phyloP scores from a whole-genome alignment of 2,797 vertebrate species.

The Telmatherina bonti region DNA sequence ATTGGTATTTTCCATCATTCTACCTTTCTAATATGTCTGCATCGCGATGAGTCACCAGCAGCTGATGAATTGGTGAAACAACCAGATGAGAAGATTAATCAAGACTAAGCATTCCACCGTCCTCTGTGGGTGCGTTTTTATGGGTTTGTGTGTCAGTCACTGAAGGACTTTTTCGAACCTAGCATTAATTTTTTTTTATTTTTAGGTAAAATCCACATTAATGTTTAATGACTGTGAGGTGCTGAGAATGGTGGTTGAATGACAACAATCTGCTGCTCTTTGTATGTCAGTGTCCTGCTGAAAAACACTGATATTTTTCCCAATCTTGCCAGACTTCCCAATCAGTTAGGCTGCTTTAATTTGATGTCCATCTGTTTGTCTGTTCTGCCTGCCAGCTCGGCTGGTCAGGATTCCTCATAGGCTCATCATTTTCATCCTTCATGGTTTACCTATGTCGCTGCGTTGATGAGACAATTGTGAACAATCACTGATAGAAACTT shows the following conservation, averaged over 20 bases:
- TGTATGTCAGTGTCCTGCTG: conserved; percentile 25
- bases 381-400: not conserved
- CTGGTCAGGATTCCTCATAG: not conserved
- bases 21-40: conserved; percentile 24
- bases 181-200: conserved; percentile 61
- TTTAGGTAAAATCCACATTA: conserved; percentile 68
- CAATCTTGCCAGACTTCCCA: too few species aligned
- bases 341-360: not conserved
- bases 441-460: not conserved
- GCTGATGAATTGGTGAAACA: conserved; percentile 60
- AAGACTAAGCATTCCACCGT: conserved; percentile 33
- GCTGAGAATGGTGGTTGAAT: conserved; percentile 37
- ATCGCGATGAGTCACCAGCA: conserved; percentile 54
- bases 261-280: conserved; percentile 44
- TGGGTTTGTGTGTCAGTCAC: conserved; percentile 31
- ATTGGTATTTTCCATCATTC: conserved; percentile 17
- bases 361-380: conserved; percentile 37
- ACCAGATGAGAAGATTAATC: conserved; percentile 65
- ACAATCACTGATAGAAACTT: too few species aligned
- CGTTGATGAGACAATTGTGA: not conserved
- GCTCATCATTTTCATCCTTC: not conserved
- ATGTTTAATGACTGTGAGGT: conserved; percentile 43
- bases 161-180: conserved; percentile 52
- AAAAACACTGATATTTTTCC: not conserved
- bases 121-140: conserved; percentile 28